Evolutionary conservation across 2,113 vertebrate species (phyloP).

Genomic region (Hippopotamus amphibius): DNA sequence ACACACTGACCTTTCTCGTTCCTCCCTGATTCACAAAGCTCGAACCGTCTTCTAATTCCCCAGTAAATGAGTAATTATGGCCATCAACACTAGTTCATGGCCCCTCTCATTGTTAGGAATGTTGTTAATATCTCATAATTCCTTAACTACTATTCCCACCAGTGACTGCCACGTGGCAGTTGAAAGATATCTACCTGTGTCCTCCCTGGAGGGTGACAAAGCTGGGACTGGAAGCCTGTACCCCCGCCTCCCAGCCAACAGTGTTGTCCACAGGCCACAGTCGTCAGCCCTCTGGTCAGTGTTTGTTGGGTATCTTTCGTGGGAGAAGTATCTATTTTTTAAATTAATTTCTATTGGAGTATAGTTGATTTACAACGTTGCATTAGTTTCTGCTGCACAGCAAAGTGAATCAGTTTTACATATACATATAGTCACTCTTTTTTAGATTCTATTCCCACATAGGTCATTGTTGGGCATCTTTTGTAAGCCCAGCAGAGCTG

Average conservation of each 20-base stretch:
- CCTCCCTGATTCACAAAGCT: not conserved
- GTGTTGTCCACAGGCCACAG: too few relatives aligned
- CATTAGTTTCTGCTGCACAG: not conserved
- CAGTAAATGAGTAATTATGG: not conserved
- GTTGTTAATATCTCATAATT: not conserved
- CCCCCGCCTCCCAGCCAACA: not conserved
- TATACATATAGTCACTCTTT: not conserved
- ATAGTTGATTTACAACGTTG: not conserved
- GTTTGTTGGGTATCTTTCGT: not conserved
- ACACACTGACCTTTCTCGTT: not conserved
- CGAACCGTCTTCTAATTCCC: not conserved
- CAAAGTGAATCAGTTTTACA: not conserved
- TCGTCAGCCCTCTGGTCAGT: accelerated
- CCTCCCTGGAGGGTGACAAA: not conserved
- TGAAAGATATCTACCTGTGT: not conserved
- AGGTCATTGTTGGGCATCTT: accelerated
- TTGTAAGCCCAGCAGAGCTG: not conserved
- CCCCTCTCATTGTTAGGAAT: not conserved
- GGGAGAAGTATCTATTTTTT: not conserved
- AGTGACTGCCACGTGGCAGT: not conserved
- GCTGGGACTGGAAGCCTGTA: not conserved
- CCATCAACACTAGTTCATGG: not conserved
- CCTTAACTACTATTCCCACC: not conserved
- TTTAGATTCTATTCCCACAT: not conserved
- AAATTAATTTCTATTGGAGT: not conserved